Evolutionary conservation across 2,113 vertebrate genomes (phyloP).

Genomic region (Patagioenas fasciata): DNA sequence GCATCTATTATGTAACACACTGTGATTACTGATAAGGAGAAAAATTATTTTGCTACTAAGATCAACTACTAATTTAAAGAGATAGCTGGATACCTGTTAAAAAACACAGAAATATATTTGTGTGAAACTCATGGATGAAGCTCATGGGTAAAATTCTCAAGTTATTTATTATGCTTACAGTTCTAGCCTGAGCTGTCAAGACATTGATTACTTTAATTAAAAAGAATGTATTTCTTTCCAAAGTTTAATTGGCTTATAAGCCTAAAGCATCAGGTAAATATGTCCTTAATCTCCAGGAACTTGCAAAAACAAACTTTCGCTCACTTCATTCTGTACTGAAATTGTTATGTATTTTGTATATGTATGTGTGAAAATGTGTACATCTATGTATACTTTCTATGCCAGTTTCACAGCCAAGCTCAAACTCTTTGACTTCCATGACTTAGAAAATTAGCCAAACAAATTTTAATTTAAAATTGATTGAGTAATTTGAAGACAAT

Average conservation of each 20-base stretch:
- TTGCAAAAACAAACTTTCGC: not conserved
- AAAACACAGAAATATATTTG: not conserved
- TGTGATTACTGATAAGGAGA: not conserved
- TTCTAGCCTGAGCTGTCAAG: not conserved
- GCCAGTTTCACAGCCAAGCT: not conserved
- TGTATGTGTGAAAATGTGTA: not conserved
- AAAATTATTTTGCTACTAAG: not conserved
- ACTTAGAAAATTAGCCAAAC: not conserved
- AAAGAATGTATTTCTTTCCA: not conserved
- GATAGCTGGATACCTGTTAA: not conserved
- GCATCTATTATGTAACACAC: not conserved
- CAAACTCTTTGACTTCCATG: not conserved
- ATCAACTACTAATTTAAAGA: not conserved
- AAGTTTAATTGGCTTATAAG: not conserved
- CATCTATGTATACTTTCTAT: not conserved
- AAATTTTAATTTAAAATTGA: not conserved
- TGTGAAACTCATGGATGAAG: not conserved
- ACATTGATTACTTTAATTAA: not conserved
- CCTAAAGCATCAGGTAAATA: not conserved
- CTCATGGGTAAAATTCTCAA: not conserved
- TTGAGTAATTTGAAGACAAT: not conserved
- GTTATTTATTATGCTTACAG: not conserved
- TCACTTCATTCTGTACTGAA: not conserved
- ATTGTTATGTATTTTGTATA: not conserved
- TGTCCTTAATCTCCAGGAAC: not conserved